Evolutionary conservation across 1,140 invertebrate genomes (phyloP).

Genomic region (Schlechtendalia chinensis): DNA sequence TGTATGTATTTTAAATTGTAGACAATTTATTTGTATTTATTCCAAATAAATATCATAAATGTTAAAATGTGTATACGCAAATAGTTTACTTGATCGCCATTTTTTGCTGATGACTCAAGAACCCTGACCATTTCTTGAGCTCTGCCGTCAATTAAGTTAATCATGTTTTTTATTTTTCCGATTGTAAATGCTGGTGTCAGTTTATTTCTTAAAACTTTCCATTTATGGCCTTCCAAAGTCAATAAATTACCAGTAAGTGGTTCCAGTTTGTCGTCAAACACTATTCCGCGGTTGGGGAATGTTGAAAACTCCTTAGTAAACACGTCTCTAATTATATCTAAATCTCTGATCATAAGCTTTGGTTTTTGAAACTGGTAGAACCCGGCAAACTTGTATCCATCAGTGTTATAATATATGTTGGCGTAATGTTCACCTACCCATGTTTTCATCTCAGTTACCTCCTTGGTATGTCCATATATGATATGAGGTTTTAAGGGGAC

Average conservation of each 20-base stretch:
- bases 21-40: too few species aligned
- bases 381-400: conserved; percentile 45
- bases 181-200: conserved; percentile 59
- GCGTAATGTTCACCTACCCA: conserved; percentile 32
- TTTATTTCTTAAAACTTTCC: conserved; percentile 53
- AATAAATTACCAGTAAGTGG: conserved; percentile 61
- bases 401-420: conserved; percentile 28
- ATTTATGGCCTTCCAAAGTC: conserved; percentile 55
- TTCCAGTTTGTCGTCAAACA: conserved; percentile 58
- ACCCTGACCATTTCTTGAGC: conserved; percentile 52
- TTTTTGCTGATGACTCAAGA: conserved; percentile 48
- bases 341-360: conserved; percentile 56
- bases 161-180: conserved; percentile 60
- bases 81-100: conserved; percentile 51
- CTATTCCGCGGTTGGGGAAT: conserved; percentile 57
- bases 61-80: too few species aligned
- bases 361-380: conserved; percentile 54
- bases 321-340: conserved; percentile 58
- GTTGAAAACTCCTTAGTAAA: conserved; percentile 59
- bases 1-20: too few species aligned
- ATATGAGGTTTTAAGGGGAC: not conserved
- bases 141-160: conserved; percentile 56
- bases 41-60: too few species aligned
- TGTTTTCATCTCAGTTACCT: conserved; percentile 18
- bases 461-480: conserved; percentile 31